A percentile compares a stretch with the other conserved stretches of the same genome.
Evolutionary conservation across 2,113 vertebrate genomes (phyloP).

Genomic region (Zapornia atra): DNA sequence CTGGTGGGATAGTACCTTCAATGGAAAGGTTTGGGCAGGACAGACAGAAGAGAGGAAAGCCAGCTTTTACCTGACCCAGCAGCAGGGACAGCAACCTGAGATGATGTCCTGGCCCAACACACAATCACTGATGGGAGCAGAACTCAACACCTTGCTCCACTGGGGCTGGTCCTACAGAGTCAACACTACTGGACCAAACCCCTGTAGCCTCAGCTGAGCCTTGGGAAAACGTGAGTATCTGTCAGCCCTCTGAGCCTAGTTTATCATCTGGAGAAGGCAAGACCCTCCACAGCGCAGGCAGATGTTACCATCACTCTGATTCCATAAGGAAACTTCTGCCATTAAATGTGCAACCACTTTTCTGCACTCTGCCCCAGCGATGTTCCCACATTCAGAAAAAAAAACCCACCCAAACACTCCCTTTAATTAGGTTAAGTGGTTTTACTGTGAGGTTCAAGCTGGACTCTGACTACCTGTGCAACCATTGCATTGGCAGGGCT

Average conservation of each 20-base stretch:
- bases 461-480: background rate
- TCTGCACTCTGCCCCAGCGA: background rate
- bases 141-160: background rate
- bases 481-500: background rate
- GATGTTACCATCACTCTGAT: background rate
- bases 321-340: constrained; percentile 7
- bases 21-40: background rate
- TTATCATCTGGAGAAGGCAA: constrained; percentile 5
- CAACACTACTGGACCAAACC: background rate
- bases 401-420: background rate
- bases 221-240: background rate
- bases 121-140: background rate
- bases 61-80: background rate
- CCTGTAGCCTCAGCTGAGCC: background rate
- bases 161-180: background rate
- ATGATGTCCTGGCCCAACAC: background rate
- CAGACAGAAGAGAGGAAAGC: background rate
- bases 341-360: constrained; percentile 14
- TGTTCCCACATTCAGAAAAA: background rate
- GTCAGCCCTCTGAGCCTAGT: background rate
- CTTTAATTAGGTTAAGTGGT: background rate
- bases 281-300: background rate
- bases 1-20: background rate
- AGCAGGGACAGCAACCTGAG: background rate
- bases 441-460: background rate